These are phyloP conservation scores for Tribolium madens DNA, from an alignment of 1,140 invertebrate genomes.

Conservation along the genomic window DNA sequence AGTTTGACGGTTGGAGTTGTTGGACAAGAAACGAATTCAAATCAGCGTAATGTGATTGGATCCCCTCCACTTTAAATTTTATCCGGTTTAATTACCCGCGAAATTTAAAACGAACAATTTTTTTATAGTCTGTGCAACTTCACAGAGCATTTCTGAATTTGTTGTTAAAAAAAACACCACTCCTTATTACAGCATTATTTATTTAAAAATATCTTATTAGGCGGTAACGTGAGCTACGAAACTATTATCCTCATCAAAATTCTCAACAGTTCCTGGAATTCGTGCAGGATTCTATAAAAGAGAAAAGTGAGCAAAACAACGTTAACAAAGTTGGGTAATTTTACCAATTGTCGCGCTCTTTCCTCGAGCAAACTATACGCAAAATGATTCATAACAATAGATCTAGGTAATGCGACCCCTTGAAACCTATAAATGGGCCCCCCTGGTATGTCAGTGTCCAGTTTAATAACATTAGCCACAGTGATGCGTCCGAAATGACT, in stretches of 20 bases:
- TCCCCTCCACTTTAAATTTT: no score
- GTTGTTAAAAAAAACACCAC: no score
- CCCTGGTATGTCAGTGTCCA: conserved; percentile 70
- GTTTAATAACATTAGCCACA: conserved; percentile 79
- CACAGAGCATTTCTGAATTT: no score
- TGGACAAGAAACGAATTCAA: no score
- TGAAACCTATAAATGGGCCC: conserved; percentile 86
- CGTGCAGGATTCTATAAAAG: conserved; percentile 62
- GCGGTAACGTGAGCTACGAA: conserved; percentile 59
- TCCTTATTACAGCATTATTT: neutral
- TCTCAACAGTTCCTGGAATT: conserved; percentile 59
- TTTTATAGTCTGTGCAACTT: no score
- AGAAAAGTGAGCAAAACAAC: conserved; percentile 37
- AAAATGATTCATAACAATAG: conserved; percentile 84
- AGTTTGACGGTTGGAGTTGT: no score
- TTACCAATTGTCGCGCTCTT: conserved; percentile 79
- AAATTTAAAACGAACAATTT: no score
- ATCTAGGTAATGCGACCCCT: conserved; percentile 86
- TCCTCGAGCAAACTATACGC: conserved; percentile 82
- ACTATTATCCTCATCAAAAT: conserved; percentile 62
- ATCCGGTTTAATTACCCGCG: no score
- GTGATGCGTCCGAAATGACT: conserved; percentile 80
- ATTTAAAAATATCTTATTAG: conserved; percentile 45
- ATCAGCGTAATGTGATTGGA: no score
- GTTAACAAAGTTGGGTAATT: conserved; percentile 46